phyloP scores from a whole-genome alignment of 2,113 vertebrate species.

The Pontoporia blainvillei region DNA sequence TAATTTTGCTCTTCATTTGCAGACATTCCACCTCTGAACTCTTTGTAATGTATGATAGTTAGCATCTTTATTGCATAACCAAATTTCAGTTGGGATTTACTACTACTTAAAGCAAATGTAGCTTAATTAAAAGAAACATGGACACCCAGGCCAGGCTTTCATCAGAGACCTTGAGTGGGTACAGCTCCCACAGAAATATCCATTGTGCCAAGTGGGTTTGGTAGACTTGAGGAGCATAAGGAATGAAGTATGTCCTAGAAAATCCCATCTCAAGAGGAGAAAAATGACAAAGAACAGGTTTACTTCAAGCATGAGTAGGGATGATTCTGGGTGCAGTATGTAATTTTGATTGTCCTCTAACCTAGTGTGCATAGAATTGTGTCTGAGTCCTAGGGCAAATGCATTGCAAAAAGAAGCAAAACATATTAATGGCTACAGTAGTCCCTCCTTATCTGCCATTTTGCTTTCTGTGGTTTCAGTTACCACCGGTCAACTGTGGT shows the following conservation, averaged over 20 bases:
- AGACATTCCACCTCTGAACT: not conserved
- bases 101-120: not conserved
- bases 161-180: not conserved
- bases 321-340: not conserved
- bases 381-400: not conserved
- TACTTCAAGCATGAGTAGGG: not conserved
- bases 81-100: not conserved
- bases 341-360: not conserved
- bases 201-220: not conserved
- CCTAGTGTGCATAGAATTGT: not conserved
- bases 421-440: not conserved
- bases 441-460: not conserved
- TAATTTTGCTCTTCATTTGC: not conserved
- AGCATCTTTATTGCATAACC: not conserved
- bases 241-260: not conserved
- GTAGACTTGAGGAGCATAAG: not conserved
- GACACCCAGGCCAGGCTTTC: not conserved
- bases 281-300: not conserved
- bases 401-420: not conserved
- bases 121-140: not conserved
- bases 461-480: not conserved
- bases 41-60: not conserved
- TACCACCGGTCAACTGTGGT: not conserved
- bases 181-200: not conserved
- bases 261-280: not conserved